A percentile compares a stretch with the other conserved stretches of the same genome.
Conservation (phyloP, 2,797 vertebrate species). For the Melanotaenia pygmaea region DNA sequence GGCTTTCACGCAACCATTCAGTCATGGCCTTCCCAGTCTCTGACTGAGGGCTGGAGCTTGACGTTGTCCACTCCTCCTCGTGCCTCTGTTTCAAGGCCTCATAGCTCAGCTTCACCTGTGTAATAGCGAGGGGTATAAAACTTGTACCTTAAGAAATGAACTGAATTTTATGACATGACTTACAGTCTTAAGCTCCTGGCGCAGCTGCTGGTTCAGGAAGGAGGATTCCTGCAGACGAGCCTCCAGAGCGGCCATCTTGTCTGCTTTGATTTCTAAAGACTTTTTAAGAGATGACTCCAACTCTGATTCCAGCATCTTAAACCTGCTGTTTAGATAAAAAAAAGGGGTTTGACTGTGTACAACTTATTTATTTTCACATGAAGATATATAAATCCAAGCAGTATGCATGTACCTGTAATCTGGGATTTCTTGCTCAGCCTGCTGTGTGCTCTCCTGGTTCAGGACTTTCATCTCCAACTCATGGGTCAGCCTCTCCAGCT, state of each 20-base stretch:
- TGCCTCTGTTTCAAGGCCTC: slow-evolving; percentile 92
- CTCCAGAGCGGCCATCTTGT: slow-evolving; percentile 91
- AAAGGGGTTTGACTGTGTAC: not conserved
- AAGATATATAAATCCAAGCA: not conserved
- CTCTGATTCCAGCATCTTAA: slow-evolving; percentile 92
- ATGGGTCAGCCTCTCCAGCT: slow-evolving; percentile 88
- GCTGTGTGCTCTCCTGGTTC: slow-evolving; percentile 85
- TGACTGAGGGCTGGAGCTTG: slow-evolving; percentile 37
- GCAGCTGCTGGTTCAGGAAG: slow-evolving; percentile 89
- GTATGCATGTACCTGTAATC: slow-evolving; percentile 84
- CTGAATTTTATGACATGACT: slow-evolving; percentile 15
- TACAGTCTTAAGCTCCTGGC: slow-evolving; percentile 87
- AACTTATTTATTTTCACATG: not conserved
- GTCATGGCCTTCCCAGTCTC: slow-evolving; percentile 69
- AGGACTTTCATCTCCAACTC: slow-evolving; percentile 90
- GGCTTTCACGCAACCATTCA: slow-evolving; percentile 90
- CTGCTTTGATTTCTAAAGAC: slow-evolving; percentile 93
- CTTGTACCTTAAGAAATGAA: not conserved
- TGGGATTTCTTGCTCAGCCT: slow-evolving; percentile 81
- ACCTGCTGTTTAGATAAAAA: slow-evolving; percentile 75
- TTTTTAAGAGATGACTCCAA: slow-evolving; percentile 89
- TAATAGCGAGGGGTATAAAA: not conserved
- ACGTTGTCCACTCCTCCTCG: slow-evolving; percentile 83
- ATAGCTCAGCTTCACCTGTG: slow-evolving; percentile 91
- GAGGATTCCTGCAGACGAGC: slow-evolving; percentile 91